Evolutionary conservation across 2,113 vertebrate genomes (phyloP).

Genomic region (Theropithecus gelada): DNA sequence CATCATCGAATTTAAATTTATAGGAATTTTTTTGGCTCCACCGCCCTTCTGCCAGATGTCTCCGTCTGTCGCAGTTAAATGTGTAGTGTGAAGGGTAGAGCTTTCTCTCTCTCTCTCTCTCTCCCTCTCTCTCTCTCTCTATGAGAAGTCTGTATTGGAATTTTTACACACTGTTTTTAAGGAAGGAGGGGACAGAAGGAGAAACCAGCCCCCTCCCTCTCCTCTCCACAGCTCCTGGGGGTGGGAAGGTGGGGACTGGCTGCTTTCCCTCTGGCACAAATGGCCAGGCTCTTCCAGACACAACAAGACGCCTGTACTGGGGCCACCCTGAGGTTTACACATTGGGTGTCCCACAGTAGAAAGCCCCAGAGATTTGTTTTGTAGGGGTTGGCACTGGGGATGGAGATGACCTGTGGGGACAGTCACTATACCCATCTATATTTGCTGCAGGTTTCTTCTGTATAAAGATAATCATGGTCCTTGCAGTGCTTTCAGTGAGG

Average conservation of each 20-base stretch:
- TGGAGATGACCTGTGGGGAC: neutral
- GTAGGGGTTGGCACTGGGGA: neutral
- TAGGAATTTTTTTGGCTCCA: conserved; percentile 80
- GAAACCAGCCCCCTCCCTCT: conserved; percentile 19
- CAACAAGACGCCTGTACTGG: neutral
- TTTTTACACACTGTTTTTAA: conserved; percentile 70
- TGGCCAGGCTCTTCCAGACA: conserved; percentile 66
- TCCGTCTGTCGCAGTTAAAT: conserved; percentile 74
- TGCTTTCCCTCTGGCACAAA: conserved; percentile 63
- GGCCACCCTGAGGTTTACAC: conserved; percentile 38
- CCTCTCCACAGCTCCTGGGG: neutral
- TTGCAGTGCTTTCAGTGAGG: neutral
- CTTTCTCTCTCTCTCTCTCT: neutral
- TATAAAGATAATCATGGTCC: neutral
- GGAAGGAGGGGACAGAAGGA: neutral
- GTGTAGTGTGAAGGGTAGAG: conserved; percentile 48
- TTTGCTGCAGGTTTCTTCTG: neutral
- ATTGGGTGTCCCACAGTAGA: neutral
- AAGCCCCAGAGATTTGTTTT: conserved; percentile 15
- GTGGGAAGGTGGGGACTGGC: conserved; percentile 41
- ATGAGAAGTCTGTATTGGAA: conserved; percentile 64
- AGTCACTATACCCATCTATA: neutral
- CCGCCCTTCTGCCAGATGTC: conserved; percentile 74
- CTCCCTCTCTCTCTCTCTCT: neutral
- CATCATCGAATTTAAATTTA: conserved; percentile 82